Evolutionary conservation across 1,140 invertebrate species (phyloP).

Genomic region (Camponotus floridanus): DNA sequence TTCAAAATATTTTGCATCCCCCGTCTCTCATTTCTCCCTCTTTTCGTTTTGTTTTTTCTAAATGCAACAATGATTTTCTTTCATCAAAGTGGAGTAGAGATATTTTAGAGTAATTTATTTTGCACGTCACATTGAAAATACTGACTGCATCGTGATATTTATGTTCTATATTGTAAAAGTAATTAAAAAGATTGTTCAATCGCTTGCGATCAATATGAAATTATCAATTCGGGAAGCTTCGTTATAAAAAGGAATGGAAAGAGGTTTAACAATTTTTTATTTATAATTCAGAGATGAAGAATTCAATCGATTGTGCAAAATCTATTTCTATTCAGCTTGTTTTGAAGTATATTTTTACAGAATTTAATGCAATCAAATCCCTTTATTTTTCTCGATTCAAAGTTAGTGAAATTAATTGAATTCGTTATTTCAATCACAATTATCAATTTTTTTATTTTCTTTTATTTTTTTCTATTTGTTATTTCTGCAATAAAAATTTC

Average conservation of each 20-base stretch:
- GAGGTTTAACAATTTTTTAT: neutral
- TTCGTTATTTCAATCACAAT: conserved; percentile 5
- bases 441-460: neutral
- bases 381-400: neutral
- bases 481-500: neutral
- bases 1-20: neutral
- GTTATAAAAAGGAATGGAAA: neutral
- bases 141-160: neutral
- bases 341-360: neutral
- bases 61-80: neutral
- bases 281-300: neutral
- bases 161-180: neutral
- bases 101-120: neutral
- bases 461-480: neutral
- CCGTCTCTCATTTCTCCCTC: neutral
- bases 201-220: neutral
- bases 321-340: neutral
- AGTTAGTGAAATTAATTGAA: neutral
- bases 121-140: neutral
- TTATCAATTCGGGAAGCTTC: neutral
- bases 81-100: neutral
- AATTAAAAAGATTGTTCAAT: neutral
- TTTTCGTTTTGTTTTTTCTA: neutral
- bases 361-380: neutral
- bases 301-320: neutral